A percentile compares a stretch with the other conserved stretches of the same genome.
Conservation (phyloP, 2,888 invertebrate genomes). For the Lochmaea capreae region DNA sequence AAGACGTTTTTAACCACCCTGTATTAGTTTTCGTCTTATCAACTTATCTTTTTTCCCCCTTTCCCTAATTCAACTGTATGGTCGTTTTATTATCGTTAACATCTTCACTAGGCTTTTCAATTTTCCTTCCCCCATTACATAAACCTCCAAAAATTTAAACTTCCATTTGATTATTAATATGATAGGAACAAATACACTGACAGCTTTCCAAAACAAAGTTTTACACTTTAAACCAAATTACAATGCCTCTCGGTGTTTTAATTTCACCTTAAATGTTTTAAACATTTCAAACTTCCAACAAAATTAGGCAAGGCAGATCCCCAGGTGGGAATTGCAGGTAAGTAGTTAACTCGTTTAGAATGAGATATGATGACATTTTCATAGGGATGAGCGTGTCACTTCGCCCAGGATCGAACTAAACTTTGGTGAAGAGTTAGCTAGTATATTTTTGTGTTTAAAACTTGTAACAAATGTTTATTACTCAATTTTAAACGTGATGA, state of each 20-base stretch:
- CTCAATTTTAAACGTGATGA: too few relatives aligned
- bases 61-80: too few relatives aligned
- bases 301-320: constrained; percentile 29
- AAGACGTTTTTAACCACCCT: too few relatives aligned
- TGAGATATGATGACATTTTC: constrained; percentile 53
- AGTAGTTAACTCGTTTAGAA: constrained; percentile 49
- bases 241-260: constrained; percentile 32
- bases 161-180: constrained; percentile 6
- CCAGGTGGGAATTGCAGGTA: constrained; percentile 47
- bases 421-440: too few relatives aligned
- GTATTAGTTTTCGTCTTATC: too few relatives aligned
- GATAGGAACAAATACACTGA: background rate
- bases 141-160: background rate
- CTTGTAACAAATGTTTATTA: too few relatives aligned
- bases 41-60: too few relatives aligned
- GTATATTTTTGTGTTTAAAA: too few relatives aligned
- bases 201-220: constrained; percentile 22
- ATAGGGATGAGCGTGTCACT: constrained; percentile 49
- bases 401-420: constrained; percentile 11
- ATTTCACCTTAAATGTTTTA: constrained; percentile 33
- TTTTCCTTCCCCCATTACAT: too few relatives aligned
- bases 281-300: constrained; percentile 25
- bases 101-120: too few relatives aligned
- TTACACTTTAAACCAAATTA: constrained; percentile 20
- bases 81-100: too few relatives aligned